phyloP scores from a whole-genome alignment of 2,113 vertebrate species.

The Clarias batrachus region DNA sequence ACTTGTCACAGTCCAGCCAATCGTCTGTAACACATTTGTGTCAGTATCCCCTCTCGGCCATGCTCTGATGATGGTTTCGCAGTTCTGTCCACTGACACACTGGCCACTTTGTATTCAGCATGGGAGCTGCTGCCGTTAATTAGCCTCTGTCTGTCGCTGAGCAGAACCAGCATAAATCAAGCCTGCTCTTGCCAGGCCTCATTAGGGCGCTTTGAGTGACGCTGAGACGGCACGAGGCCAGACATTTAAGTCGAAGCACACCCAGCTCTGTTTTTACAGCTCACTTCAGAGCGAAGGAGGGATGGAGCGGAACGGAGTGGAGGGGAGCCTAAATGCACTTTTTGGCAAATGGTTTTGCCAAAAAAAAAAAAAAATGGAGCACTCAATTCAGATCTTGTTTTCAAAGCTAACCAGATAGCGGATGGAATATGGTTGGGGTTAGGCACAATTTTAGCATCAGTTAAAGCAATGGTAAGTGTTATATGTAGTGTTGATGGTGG shows the following conservation, averaged over 20 bases:
- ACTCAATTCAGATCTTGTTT: background rate
- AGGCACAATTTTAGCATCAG: background rate
- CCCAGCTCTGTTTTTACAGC: constrained; percentile 29
- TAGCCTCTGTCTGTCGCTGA: constrained; percentile 41
- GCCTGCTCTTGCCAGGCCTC: constrained; percentile 44
- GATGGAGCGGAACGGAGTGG: constrained; percentile 8
- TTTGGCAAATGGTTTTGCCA: constrained; percentile 19
- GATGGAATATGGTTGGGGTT: background rate
- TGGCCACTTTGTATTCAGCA: constrained; percentile 41
- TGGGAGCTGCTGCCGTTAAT: constrained; percentile 48
- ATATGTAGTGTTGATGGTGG: background rate
- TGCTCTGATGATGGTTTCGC: constrained; percentile 9
- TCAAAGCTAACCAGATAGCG: background rate
- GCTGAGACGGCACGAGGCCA: constrained; percentile 41
- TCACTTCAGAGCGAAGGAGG: constrained; percentile 13
- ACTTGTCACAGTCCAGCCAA: constrained; percentile 3
- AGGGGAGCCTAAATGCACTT: constrained; percentile 33
- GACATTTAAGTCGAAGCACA: constrained; percentile 16
- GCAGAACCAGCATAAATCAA: constrained; percentile 44
- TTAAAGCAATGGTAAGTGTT: background rate
- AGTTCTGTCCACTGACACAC: constrained; percentile 30
- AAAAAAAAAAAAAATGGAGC: background rate
- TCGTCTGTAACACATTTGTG: constrained; percentile 10
- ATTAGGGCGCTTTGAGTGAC: constrained; percentile 41
- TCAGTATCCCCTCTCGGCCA: constrained; percentile 6